Evolutionary conservation across 2,888 invertebrate species (phyloP).

Genomic region (Cryptus armator): DNA sequence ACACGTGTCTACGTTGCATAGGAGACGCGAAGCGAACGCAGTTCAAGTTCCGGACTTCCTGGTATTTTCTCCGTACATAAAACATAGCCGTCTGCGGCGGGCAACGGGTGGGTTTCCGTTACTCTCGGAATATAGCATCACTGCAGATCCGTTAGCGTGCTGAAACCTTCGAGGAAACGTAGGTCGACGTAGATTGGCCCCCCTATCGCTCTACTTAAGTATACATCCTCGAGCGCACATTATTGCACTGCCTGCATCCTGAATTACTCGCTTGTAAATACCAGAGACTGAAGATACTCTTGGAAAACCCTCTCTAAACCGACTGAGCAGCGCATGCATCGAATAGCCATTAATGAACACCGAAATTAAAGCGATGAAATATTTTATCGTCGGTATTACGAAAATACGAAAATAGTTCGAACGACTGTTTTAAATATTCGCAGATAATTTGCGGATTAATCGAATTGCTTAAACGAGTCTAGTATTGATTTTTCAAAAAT

Average conservation of each 20-base stretch:
- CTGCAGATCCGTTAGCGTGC: background rate
- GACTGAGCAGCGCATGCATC: background rate
- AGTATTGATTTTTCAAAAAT: too few species aligned
- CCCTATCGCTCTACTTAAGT: constrained; percentile 44
- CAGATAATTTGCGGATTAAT: background rate
- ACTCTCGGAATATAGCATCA: background rate
- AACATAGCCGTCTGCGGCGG: constrained; percentile 41
- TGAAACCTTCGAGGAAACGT: constrained; percentile 40
- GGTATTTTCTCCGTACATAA: constrained; percentile 55
- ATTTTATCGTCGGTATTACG: background rate
- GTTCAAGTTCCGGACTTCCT: constrained; percentile 44
- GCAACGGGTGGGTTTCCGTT: background rate
- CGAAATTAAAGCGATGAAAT: constrained; percentile 29
- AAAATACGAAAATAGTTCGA: background rate
- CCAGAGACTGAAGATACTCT: constrained; percentile 55
- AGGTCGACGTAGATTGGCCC: constrained; percentile 42
- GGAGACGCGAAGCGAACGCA: constrained; percentile 20
- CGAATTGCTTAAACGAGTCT: too few species aligned
- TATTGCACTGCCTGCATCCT: constrained; percentile 52
- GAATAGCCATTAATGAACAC: constrained; percentile 49
- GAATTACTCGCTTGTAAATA: constrained; percentile 56
- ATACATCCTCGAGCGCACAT: constrained; percentile 52
- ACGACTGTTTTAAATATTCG: background rate
- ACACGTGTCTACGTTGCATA: constrained; percentile 42
- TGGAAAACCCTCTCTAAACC: background rate